phyloP scores from a whole-genome alignment of 2,888 invertebrate species.

The Caradrina clavipalpis region DNA sequence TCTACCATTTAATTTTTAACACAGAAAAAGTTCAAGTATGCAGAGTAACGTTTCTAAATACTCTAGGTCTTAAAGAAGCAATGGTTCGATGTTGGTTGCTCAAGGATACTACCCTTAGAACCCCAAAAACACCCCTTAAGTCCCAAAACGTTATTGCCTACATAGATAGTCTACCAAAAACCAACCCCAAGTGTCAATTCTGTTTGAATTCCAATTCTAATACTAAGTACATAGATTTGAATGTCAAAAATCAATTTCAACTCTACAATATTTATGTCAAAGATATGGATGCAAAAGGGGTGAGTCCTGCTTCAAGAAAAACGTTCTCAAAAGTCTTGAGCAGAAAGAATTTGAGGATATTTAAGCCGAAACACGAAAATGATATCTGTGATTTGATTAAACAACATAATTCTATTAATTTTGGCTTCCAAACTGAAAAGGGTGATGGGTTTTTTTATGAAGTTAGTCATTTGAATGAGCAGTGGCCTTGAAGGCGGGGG shows the following conservation, averaged over 20 bases:
- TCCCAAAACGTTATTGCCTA: slow-evolving; percentile 73
- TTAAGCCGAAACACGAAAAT: slow-evolving; percentile 77
- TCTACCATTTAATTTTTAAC: slow-evolving; percentile 71
- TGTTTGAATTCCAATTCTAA: slow-evolving; percentile 64
- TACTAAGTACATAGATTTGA: slow-evolving; percentile 71
- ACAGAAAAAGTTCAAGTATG: slow-evolving; percentile 73
- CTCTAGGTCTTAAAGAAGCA: slow-evolving; percentile 81
- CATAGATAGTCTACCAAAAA: slow-evolving; percentile 76
- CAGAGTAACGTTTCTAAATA: slow-evolving; percentile 78
- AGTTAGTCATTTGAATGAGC: slow-evolving; percentile 27
- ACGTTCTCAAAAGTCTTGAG: slow-evolving; percentile 77
- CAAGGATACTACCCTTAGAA: slow-evolving; percentile 62
- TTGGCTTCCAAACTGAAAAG: slow-evolving; percentile 22
- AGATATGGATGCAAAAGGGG: slow-evolving; percentile 68
- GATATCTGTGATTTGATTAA: slow-evolving; percentile 74
- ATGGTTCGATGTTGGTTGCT: slow-evolving; percentile 78
- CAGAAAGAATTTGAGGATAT: slow-evolving; percentile 75
- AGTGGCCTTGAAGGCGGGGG: slow-evolving; percentile 27
- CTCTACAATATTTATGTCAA: slow-evolving; percentile 74
- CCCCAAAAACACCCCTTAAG: slow-evolving; percentile 72
- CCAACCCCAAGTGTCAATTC: slow-evolving; percentile 71
- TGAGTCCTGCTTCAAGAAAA: slow-evolving; percentile 77
- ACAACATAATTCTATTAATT: slow-evolving; percentile 70
- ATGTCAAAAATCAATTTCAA: slow-evolving; percentile 77
- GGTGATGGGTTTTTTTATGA: slow-evolving; percentile 34